Evolutionary conservation across 2,888 invertebrate species (phyloP).

Genomic region (Drosophila austrosaltans): DNA sequence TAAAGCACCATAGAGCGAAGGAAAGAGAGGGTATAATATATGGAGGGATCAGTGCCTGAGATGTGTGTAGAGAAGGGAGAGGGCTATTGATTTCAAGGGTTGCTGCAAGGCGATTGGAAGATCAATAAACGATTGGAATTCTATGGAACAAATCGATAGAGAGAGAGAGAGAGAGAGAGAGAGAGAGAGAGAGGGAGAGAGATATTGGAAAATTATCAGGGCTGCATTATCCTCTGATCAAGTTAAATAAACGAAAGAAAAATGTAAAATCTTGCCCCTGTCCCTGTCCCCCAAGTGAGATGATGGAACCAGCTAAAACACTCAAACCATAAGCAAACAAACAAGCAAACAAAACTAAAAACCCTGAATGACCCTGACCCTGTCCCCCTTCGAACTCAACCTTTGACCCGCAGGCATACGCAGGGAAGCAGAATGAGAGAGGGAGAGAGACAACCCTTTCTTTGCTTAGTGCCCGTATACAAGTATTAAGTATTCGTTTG

Average conservation of each 20-base stretch:
- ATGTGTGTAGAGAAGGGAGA: conserved; percentile 29
- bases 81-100: conserved; percentile 68
- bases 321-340: conserved; percentile 24
- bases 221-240: background rate
- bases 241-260: too few relatives aligned
- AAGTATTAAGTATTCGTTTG: conserved; percentile 36
- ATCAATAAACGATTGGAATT: conserved; percentile 64
- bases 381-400: conserved; percentile 32
- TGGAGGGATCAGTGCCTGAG: conserved; percentile 27
- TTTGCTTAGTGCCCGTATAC: conserved; percentile 62
- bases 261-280: too few relatives aligned
- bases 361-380: conserved; percentile 21
- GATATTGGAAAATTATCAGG: too few relatives aligned
- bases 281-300: conserved; percentile 21
- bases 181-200: background rate
- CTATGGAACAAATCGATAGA: background rate
- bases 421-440: background rate
- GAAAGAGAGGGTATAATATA: background rate
- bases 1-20: background rate
- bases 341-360: conserved; percentile 58
- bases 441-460: conserved; percentile 66
- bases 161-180: background rate
- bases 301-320: conserved; percentile 63
- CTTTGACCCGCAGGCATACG: background rate
- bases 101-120: conserved; percentile 68